A percentile compares a stretch with the other conserved stretches of the same genome.
phyloP scores from a whole-genome alignment of 2,797 vertebrate genomes.

The Malurus splendens region DNA sequence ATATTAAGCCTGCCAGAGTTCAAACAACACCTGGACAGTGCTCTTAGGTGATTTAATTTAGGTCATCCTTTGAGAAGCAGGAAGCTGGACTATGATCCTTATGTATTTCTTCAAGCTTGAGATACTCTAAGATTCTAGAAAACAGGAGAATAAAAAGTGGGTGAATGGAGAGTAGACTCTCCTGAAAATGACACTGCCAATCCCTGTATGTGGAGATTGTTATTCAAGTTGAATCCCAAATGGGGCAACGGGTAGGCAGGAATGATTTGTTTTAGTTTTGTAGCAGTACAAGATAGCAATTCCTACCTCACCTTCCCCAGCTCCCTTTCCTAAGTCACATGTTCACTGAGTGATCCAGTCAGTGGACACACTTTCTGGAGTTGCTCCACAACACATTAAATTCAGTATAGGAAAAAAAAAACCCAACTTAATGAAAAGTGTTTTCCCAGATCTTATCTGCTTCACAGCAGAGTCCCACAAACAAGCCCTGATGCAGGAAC shows the following conservation, averaged over 20 bases:
- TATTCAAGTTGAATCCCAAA: background rate
- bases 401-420: background rate
- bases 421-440: fast-evolving
- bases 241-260: background rate
- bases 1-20: background rate
- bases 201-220: no score
- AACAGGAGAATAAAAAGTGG: background rate
- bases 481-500: background rate
- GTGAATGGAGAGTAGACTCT: background rate
- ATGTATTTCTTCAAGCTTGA: background rate
- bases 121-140: background rate
- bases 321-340: background rate
- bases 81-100: background rate
- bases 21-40: background rate
- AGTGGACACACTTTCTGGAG: background rate
- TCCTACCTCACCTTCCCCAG: background rate
- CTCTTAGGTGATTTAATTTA: background rate
- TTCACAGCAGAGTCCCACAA: background rate
- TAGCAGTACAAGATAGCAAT: background rate
- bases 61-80: background rate
- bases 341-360: background rate
- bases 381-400: background rate
- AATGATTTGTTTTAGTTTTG: background rate
- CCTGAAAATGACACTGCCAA: background rate
- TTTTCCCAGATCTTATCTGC: background rate